Evolutionary conservation across 1,140 invertebrate species (phyloP).

Genomic region (Magallana gigas): DNA sequence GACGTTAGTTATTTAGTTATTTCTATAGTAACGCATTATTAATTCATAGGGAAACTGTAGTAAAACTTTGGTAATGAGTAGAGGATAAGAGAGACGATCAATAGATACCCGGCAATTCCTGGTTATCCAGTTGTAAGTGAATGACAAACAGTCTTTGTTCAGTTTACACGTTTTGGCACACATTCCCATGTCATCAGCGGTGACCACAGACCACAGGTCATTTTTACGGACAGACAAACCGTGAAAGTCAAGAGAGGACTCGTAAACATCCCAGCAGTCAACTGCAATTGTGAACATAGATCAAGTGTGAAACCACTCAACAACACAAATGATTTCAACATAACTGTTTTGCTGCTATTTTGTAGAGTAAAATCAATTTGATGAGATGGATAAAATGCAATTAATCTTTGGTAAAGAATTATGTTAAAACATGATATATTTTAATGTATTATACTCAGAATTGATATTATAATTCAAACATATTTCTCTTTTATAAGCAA

Average conservation of each 20-base stretch:
- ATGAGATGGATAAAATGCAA: neutral
- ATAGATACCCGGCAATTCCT: neutral
- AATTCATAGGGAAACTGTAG: too few relatives aligned
- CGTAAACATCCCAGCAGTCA: neutral
- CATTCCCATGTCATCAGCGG: neutral
- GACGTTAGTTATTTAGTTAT: too few relatives aligned
- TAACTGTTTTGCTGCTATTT: too few relatives aligned
- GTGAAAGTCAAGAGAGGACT: neutral
- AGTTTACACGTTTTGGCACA: neutral
- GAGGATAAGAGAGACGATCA: neutral
- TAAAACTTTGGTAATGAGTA: neutral
- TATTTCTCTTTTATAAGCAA: too few relatives aligned
- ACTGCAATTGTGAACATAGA: neutral
- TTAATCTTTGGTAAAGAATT: too few relatives aligned
- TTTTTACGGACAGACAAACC: neutral
- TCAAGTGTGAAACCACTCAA: too few relatives aligned
- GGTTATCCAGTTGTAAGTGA: neutral
- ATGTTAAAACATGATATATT: too few relatives aligned
- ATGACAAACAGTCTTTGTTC: neutral
- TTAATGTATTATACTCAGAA: too few relatives aligned
- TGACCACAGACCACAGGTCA: neutral
- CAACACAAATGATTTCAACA: too few relatives aligned
- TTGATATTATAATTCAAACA: too few relatives aligned
- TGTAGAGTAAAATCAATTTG: neutral
- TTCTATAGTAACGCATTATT: too few relatives aligned